A percentile compares a stretch with the other conserved stretches of the same genome.
Conservation (phyloP, 2,888 invertebrate genomes). For the Philhelius pedissequus region DNA sequence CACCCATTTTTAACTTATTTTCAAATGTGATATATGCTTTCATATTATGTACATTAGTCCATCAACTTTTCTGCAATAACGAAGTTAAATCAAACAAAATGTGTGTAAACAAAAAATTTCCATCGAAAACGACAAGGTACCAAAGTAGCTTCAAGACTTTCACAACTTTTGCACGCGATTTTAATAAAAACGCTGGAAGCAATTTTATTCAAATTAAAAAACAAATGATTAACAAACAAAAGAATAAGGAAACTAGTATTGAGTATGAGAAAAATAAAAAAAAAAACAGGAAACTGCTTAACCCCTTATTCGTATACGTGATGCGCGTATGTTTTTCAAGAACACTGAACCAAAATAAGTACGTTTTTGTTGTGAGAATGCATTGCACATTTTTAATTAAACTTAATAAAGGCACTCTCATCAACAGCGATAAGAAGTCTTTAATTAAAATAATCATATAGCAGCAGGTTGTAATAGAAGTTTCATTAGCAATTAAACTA, state of each 20-base stretch:
- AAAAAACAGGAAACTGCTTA: background rate
- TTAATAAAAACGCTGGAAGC: constrained; percentile 22
- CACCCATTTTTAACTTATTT: too few species aligned
- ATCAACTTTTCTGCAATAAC: background rate
- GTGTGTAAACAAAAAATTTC: background rate
- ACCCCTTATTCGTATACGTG: background rate
- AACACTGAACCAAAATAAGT: background rate
- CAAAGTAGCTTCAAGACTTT: constrained; percentile 16
- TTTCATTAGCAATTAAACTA: constrained; percentile 1
- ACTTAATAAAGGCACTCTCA: background rate
- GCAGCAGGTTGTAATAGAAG: background rate
- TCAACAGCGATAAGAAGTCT: background rate
- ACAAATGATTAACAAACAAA: background rate
- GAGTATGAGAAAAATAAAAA: background rate
- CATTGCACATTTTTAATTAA: constrained; percentile 16
- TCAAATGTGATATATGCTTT: too few species aligned
- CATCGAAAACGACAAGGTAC: constrained; percentile 2
- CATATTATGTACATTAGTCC: too few species aligned
- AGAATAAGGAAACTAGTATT: too few species aligned
- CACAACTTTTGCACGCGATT: constrained; percentile 39
- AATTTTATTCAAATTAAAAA: constrained; percentile 55
- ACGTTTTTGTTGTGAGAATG: background rate
- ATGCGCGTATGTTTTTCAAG: background rate
- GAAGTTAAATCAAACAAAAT: background rate
- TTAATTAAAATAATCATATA: constrained; percentile 2